These are phyloP conservation scores for Shinisaurus crocodilurus DNA, from an alignment of 2,113 vertebrate species.

Conservation along the genomic window DNA sequence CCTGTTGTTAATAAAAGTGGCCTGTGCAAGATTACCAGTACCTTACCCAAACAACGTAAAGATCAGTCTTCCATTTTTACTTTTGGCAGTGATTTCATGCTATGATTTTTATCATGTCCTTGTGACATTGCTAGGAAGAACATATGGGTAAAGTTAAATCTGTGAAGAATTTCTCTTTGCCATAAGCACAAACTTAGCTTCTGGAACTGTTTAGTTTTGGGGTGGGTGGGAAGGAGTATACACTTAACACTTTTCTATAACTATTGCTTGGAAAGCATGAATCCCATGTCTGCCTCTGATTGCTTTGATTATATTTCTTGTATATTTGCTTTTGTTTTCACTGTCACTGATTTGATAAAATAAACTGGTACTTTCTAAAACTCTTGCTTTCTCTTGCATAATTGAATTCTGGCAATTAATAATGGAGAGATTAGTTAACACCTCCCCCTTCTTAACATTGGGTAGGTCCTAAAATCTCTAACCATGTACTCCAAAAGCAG, in stretches of 20 bases:
- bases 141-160: background rate
- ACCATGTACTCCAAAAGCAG: background rate
- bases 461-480: background rate
- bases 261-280: conserved; percentile 49
- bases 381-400: background rate
- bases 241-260: background rate
- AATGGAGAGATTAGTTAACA: background rate
- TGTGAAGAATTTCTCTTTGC: background rate
- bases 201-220: background rate
- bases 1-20: background rate
- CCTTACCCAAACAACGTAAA: background rate
- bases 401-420: background rate
- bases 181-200: conserved; percentile 13
- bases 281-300: background rate
- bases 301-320: conserved; percentile 48
- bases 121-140: background rate
- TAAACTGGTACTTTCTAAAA: conserved; percentile 82
- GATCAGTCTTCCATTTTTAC: background rate
- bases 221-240: background rate
- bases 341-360: conserved; percentile 77
- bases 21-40: background rate
- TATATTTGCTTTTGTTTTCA: conserved; percentile 69
- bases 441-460: background rate
- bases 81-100: background rate
- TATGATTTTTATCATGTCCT: background rate